Evolutionary conservation across 2,797 vertebrate genomes (phyloP).

Genomic region (Acanthopagrus latus): DNA sequence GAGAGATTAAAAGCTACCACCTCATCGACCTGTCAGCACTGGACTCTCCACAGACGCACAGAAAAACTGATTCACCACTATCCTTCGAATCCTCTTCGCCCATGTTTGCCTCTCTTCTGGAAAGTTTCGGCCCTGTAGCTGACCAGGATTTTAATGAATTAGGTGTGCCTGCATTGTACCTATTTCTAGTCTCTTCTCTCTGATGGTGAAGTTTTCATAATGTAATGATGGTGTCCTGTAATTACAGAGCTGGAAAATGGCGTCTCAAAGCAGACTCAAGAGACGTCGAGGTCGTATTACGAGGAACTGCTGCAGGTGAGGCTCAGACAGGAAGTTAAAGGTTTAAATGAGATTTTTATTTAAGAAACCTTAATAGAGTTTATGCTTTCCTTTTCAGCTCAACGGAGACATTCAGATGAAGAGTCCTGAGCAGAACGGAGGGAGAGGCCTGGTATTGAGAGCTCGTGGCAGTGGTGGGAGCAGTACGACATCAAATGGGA

Average conservation of each 20-base stretch:
- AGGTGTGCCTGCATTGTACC: slow-evolving; percentile 67
- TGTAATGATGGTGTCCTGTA: slow-evolving; percentile 3
- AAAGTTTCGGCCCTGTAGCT: slow-evolving; percentile 62
- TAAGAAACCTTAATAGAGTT: neutral
- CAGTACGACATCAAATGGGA: slow-evolving; percentile 49
- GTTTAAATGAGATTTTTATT: slow-evolving; percentile 15
- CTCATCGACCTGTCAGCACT: slow-evolving; percentile 89
- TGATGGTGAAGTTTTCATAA: neutral
- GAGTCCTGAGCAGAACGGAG: slow-evolving; percentile 43
- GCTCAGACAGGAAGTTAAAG: neutral
- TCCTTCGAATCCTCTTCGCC: slow-evolving; percentile 32
- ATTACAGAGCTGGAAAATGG: slow-evolving; percentile 60
- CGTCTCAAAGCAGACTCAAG: slow-evolving; percentile 30
- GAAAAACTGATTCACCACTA: slow-evolving; percentile 44
- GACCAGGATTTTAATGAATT: slow-evolving; percentile 76
- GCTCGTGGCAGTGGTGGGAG: slow-evolving; percentile 79
- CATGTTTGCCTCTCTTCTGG: slow-evolving; percentile 29
- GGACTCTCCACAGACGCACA: slow-evolving; percentile 66
- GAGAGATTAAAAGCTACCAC: slow-evolving; percentile 83
- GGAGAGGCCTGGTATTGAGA: slow-evolving; percentile 54
- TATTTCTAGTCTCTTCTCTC: neutral
- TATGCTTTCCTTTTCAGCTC: slow-evolving; percentile 52
- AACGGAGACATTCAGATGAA: slow-evolving; percentile 36
- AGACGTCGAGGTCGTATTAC: slow-evolving; percentile 59
- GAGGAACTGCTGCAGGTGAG: slow-evolving; percentile 78